These are phyloP conservation scores for Mylabris phalerata DNA, from an alignment of 1,140 invertebrate species.

Conservation along the genomic window DNA sequence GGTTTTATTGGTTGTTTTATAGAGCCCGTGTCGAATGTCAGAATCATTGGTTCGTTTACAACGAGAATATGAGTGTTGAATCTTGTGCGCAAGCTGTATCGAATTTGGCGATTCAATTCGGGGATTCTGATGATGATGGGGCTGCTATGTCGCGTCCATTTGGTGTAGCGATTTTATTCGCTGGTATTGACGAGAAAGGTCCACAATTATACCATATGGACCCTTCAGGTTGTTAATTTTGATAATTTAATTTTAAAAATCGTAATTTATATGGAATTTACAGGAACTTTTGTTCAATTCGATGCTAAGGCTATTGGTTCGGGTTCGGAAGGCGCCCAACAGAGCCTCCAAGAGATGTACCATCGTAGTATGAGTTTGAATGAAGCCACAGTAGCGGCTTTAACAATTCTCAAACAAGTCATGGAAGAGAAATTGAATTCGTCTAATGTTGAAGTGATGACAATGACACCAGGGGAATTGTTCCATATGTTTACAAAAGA, in stretches of 20 bases:
- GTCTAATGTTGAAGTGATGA: constrained; percentile 96
- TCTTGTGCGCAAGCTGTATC: constrained; percentile 97
- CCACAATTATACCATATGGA: constrained; percentile 95
- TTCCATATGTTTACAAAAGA: constrained; percentile 90
- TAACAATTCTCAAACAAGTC: constrained; percentile 97
- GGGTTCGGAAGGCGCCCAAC: constrained; percentile 97
- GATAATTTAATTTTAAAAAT: background rate
- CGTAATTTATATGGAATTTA: constrained; percentile 5
- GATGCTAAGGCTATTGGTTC: constrained; percentile 99
- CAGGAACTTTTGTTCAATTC: constrained; percentile 92
- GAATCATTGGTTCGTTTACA: constrained; percentile 97
- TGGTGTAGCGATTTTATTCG: constrained; percentile 93
- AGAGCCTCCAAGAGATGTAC: constrained; percentile 76
- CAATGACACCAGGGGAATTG: constrained; percentile 74
- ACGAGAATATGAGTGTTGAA: constrained; percentile 94
- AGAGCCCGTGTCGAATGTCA: constrained; percentile 92
- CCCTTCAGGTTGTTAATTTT: constrained; percentile 63
- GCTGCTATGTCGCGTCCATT: constrained; percentile 99
- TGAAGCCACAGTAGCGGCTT: constrained; percentile 85
- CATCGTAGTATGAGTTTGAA: constrained; percentile 84
- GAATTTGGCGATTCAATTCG: constrained; percentile 97
- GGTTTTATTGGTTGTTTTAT: constrained; percentile 23
- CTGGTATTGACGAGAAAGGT: constrained; percentile 77
- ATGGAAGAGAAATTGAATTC: constrained; percentile 99
- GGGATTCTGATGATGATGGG: constrained; percentile 90